These are phyloP conservation scores for Azemiops feae DNA, from an alignment of 2,113 vertebrate species.

Conservation along the genomic window DNA sequence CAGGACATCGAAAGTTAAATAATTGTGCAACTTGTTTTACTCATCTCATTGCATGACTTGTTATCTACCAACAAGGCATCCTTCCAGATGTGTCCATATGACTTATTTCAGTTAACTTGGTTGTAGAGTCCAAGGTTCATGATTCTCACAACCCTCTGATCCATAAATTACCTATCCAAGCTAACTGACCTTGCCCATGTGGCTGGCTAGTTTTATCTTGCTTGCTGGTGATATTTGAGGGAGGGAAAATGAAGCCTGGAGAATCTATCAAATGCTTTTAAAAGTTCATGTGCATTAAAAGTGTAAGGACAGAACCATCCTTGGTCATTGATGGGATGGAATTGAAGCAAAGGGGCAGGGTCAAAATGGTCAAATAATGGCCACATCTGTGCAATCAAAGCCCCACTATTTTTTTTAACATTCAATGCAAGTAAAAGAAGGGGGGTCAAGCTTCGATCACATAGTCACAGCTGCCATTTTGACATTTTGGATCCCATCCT, in stretches of 20 bases:
- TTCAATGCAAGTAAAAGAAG: too few relatives aligned
- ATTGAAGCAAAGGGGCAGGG: not conserved
- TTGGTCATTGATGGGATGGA: not conserved
- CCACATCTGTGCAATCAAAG: not conserved
- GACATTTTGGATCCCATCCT: not conserved
- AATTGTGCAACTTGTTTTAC: not conserved
- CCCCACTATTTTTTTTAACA: too few relatives aligned
- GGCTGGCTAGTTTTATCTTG: not conserved
- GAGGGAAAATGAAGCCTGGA: not conserved
- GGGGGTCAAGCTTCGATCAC: too few relatives aligned
- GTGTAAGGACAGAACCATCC: not conserved
- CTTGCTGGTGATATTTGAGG: not conserved
- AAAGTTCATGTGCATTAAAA: not conserved
- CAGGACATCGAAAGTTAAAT: not conserved
- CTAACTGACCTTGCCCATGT: not conserved
- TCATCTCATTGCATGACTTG: not conserved
- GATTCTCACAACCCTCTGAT: not conserved
- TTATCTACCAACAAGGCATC: not conserved
- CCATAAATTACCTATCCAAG: not conserved
- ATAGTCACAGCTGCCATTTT: not conserved
- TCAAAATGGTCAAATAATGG: not conserved
- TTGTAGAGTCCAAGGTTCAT: not conserved
- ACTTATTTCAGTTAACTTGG: not conserved
- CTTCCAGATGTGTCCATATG: not conserved
- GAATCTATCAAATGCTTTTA: not conserved